Evolutionary conservation across 2,113 vertebrate species (phyloP).

Genomic region (Microcebus tavaratra): DNA sequence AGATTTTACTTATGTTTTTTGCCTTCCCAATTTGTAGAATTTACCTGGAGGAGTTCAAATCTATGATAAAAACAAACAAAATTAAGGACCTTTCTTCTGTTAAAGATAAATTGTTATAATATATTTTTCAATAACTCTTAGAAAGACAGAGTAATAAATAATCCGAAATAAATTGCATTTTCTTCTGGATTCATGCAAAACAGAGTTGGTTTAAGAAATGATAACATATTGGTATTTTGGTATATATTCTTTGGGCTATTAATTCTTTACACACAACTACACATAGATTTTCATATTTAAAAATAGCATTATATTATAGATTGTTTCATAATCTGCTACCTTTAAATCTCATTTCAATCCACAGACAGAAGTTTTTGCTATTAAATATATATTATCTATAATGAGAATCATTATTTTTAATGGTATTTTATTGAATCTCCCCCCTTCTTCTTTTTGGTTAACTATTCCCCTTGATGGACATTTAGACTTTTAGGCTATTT

Average conservation of each 20-base stretch:
- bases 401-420: neutral
- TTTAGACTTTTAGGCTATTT: neutral
- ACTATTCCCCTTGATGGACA: neutral
- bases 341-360: neutral
- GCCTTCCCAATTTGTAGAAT: constrained; percentile 50
- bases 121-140: constrained; percentile 33
- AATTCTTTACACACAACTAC: neutral
- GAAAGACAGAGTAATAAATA: constrained; percentile 23
- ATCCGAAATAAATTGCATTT: constrained; percentile 9
- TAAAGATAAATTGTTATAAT: constrained; percentile 20
- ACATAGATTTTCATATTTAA: neutral
- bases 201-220: neutral
- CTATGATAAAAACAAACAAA: constrained; percentile 40
- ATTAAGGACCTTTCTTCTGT: constrained; percentile 20
- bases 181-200: neutral
- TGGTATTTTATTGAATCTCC: neutral
- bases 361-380: neutral
- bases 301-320: neutral
- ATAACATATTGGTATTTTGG: neutral
- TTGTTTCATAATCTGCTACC: neutral
- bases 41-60: constrained; percentile 56
- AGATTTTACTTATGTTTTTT: constrained; percentile 31
- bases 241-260: neutral
- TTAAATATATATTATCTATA: neutral
- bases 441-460: too few species aligned